Evolutionary conservation across 53 echinoderm and acorn worm species (phyloP).

Genomic region (Zoroaster sp.): DNA sequence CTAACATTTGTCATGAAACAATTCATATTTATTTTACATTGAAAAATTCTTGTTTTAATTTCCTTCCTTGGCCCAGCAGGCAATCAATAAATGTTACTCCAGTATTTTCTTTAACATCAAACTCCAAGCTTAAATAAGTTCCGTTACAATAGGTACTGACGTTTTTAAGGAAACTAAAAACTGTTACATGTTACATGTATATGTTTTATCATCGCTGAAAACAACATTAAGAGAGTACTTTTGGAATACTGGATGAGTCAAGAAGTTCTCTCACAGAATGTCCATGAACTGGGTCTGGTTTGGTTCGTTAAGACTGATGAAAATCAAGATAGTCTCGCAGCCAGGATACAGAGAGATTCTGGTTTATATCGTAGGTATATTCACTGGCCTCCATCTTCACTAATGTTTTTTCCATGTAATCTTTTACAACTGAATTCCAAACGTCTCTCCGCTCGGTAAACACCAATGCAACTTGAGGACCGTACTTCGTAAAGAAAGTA

Average conservation of each 20-base stretch:
- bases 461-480: slow-evolving; percentile 44
- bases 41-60: too few relatives aligned
- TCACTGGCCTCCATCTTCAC: slow-evolving; percentile 33
- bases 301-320: slow-evolving; percentile 7
- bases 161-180: too few relatives aligned
- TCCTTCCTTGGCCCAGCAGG: slow-evolving; percentile 78
- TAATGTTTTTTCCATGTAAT: slow-evolving; percentile 29
- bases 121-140: slow-evolving; percentile 75
- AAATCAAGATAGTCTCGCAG: slow-evolving; percentile 51
- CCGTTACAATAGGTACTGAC: too few relatives aligned
- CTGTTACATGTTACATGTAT: too few relatives aligned
- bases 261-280: slow-evolving; percentile 47
- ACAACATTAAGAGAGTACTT: slow-evolving; percentile 61
- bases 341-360: slow-evolving; percentile 62
- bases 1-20: too few relatives aligned
- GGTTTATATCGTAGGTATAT: slow-evolving; percentile 33
- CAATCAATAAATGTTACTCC: slow-evolving; percentile 57
- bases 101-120: slow-evolving; percentile 54
- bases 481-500: slow-evolving; percentile 36
- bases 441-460: slow-evolving; percentile 54
- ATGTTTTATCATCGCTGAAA: slow-evolving; percentile 46
- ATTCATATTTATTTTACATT: too few relatives aligned
- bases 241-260: slow-evolving; percentile 21
- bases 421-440: slow-evolving; percentile 40
- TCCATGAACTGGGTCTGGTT: slow-evolving; percentile 45